Evolutionary conservation across 2,113 vertebrate genomes (phyloP).

Genomic region (Xenopus tropicalis): UCB_Xtro_10.0 CM004443.2:102133001-102133500

Average conservation of each 20-base stretch:
- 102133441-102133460: no score
- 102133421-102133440: no score
- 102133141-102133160: slow-evolving; percentile 59
- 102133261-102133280: slow-evolving; percentile 95
- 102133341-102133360: no score
- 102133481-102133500: no score
- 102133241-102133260: slow-evolving; percentile 69
- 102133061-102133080: slow-evolving; percentile 94
- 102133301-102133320: slow-evolving; percentile 58
- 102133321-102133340: no score
- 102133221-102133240: no score
- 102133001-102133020: no score
- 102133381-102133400: no score
- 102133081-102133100: slow-evolving; percentile 97
- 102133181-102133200: not conserved
- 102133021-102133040: slow-evolving; percentile 74
- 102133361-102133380: no score
- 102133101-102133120: slow-evolving; percentile 95
- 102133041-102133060: slow-evolving; percentile 98
- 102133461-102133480: no score
- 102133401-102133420: no score
- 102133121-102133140: slow-evolving; percentile 95
- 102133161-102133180: not conserved
- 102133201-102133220: no score
- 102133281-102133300: slow-evolving; percentile 99